Evolutionary conservation across 2,797 vertebrate species (phyloP).

Genomic region (Hemitrygon akajei): DNA sequence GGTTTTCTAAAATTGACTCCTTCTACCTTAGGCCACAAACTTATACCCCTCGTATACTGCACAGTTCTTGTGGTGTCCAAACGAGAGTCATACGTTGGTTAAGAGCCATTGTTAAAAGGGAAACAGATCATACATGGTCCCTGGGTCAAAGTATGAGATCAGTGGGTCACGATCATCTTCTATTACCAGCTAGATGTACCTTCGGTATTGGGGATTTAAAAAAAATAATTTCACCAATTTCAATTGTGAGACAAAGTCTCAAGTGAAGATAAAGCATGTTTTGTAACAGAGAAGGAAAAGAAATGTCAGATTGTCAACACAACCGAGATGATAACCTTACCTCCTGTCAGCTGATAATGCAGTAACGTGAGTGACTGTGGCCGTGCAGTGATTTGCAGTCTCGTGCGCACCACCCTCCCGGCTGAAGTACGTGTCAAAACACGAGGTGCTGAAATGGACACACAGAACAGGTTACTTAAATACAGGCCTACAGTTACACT

Average conservation of each 20-base stretch:
- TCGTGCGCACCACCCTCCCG: conserved; percentile 10
- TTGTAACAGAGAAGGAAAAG: neutral
- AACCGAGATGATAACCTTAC: neutral
- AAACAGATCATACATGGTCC: neutral
- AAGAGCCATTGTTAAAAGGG: neutral
- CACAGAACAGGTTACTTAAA: neutral
- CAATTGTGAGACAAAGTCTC: neutral
- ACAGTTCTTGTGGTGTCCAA: neutral
- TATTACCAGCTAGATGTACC: neutral
- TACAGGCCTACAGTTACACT: neutral
- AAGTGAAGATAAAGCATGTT: neutral
- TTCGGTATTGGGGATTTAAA: neutral
- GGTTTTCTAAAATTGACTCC: too few species aligned
- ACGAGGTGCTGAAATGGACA: conserved; percentile 6
- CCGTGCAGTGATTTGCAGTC: neutral
- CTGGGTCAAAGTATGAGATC: neutral
- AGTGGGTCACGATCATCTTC: too few species aligned
- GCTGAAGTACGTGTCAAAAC: conserved; percentile 27
- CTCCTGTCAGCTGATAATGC: conserved; percentile 19
- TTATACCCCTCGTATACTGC: too few species aligned
- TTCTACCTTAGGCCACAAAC: too few species aligned
- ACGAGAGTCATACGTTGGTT: neutral
- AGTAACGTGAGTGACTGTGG: conserved; percentile 8
- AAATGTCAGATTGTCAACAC: neutral
- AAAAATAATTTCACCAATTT: neutral